Percentiles rank a stretch among this genome's conserved stretches.
Conservation (phyloP, 2,888 invertebrate species). For the Apoderus coryli region DNA sequence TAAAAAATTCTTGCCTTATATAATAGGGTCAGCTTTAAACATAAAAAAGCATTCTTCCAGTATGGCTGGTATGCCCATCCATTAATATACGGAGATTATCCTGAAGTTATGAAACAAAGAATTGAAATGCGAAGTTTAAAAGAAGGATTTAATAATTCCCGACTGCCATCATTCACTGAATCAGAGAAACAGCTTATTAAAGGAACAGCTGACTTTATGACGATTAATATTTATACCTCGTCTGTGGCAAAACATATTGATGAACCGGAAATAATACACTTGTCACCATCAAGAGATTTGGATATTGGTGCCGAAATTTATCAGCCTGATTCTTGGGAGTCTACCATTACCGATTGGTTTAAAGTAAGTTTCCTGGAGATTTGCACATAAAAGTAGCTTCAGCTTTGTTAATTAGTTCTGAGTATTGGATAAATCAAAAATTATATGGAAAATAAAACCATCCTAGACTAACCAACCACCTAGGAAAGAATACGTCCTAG, state of each 20-base stretch:
- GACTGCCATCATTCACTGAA: constrained; percentile 12
- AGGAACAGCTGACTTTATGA: constrained; percentile 56
- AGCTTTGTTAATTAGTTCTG: no score
- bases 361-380: constrained; percentile 2
- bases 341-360: constrained; percentile 5
- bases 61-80: constrained; percentile 15
- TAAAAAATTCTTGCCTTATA: no score
- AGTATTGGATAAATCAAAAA: no score
- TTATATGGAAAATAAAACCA: no score
- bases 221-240: constrained; percentile 59
- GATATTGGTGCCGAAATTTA: constrained; percentile 10
- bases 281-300: constrained; percentile 8
- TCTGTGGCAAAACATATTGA: constrained; percentile 29
- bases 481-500: no score
- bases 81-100: constrained; percentile 13
- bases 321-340: constrained; percentile 5
- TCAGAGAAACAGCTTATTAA: constrained; percentile 19
- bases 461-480: no score
- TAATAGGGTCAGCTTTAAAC: no score
- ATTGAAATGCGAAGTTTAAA: constrained; percentile 10
- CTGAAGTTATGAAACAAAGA: constrained; percentile 12
- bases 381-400: not conserved
- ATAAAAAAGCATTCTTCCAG: no score
- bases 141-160: constrained; percentile 11
- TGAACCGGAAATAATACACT: constrained; percentile 10